Evolutionary conservation across 2,888 invertebrate genomes (phyloP), one percentile per base, ranked within the genome.

Genomic region (Glyphotaelius pellucidus): DNA sequence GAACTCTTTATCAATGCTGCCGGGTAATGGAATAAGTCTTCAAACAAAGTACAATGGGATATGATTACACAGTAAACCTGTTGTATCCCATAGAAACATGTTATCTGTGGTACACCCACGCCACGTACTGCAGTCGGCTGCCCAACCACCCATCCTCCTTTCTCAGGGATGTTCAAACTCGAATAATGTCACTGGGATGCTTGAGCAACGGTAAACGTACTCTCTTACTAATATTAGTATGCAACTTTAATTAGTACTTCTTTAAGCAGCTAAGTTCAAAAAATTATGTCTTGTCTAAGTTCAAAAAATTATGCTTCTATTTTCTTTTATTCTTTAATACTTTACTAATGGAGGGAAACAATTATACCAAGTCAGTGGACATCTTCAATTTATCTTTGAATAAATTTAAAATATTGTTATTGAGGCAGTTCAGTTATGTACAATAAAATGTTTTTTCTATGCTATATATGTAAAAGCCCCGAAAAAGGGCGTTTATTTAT

Each of bases 31-130:
- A 86, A 86, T 86, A 42, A 86, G 42, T 86, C 86, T 30, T 86
- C 32, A 79, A 35, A 35, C 79, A 67, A 32, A 38, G 88, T 35
- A 89, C 88, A 89, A 89, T 89, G 79, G 88, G 80, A 79, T 89
- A 89, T 84, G 92, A 92, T 92, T 91, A 91, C 92, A 91, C 91
- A 84, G 84, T 89, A 90, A 92, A 92, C 91, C 92, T 92, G 91
- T 92, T 92, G 91, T 91, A 90, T 84, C 83, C 38, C 47, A 91
- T 80, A 89, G 92, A 52, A 90, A 89, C 89, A 86, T 92, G 92
- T 91, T 92, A 92, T 92, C 90, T 67, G 88, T 47, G 81, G 52
- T 89, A 92, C 92, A 85, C 91, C 91, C 91, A 92, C 92, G 52
- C 47, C 30, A 35, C 86, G 87, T 9, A n/a, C 67, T 67, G 67